Conservation (phyloP, 2,113 vertebrate species). For the Pangasianodon hypophthalmus region DNA sequence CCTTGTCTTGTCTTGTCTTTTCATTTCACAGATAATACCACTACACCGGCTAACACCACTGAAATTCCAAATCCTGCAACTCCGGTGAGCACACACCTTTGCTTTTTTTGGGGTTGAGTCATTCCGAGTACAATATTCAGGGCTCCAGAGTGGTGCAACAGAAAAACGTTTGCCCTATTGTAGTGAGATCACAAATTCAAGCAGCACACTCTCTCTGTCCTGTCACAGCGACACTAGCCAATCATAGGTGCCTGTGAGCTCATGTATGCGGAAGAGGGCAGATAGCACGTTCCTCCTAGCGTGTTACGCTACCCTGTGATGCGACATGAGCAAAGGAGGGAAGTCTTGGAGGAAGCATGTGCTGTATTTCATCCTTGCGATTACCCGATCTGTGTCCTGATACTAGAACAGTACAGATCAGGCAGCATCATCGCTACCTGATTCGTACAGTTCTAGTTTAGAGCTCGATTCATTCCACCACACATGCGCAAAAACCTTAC, state of each 20-base stretch:
- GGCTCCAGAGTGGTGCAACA: background rate
- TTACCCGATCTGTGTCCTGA: too few species aligned
- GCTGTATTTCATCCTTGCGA: too few species aligned
- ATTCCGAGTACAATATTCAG: background rate
- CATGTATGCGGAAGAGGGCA: background rate
- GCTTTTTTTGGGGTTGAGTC: background rate
- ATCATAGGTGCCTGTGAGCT: background rate
- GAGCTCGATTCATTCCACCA: background rate
- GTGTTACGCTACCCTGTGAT: too few species aligned
- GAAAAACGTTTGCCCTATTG: background rate
- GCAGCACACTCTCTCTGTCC: background rate
- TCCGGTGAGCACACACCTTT: background rate
- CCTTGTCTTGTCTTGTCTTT: background rate
- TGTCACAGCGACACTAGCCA: background rate
- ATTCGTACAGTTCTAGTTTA: background rate
- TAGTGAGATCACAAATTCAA: background rate
- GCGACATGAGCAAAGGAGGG: too few species aligned
- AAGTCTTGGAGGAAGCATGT: too few species aligned
- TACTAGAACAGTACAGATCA: too few species aligned
- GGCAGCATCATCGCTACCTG: background rate
- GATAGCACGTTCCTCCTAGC: too few species aligned
- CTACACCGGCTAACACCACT: background rate
- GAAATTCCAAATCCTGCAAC: background rate
- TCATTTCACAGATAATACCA: background rate
- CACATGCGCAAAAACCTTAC: background rate